Evolutionary conservation across 2,888 invertebrate genomes (phyloP).

Genomic region (Agonum fuliginosum): DNA sequence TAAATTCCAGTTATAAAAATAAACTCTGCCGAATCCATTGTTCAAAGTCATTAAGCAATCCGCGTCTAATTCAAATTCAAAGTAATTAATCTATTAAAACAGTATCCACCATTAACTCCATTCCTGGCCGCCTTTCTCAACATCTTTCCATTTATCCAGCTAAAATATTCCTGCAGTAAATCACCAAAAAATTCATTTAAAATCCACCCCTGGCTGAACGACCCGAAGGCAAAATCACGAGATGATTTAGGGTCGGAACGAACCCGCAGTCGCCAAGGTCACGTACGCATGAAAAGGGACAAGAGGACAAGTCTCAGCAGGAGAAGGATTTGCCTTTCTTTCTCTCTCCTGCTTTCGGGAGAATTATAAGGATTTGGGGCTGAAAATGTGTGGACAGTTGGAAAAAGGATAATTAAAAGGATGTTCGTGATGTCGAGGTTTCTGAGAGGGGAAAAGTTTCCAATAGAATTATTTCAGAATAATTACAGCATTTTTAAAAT

Average conservation of each 20-base stretch:
- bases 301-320: background rate
- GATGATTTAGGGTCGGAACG: slow-evolving; percentile 53
- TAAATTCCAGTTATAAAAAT: background rate
- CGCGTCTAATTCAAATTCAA: background rate
- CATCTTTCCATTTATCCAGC: background rate
- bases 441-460: too few relatives aligned
- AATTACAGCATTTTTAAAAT: too few relatives aligned
- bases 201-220: slow-evolving; percentile 3
- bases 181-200: slow-evolving; percentile 13
- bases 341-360: background rate
- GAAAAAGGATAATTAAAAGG: too few relatives aligned
- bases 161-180: background rate
- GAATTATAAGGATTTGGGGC: too few relatives aligned
- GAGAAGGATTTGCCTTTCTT: background rate
- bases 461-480: too few relatives aligned
- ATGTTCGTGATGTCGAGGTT: too few relatives aligned
- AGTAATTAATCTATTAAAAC: background rate
- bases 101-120: background rate
- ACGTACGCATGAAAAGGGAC: slow-evolving; percentile 46
- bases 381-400: too few relatives aligned
- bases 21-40: too few relatives aligned
- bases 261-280: slow-evolving; percentile 51
- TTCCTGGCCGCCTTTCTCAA: background rate
- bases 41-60: too few relatives aligned
- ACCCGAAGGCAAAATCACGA: slow-evolving; percentile 7